phyloP scores from a whole-genome alignment of 2,888 invertebrate genomes.

The Caenorhabditis afra region DNA sequence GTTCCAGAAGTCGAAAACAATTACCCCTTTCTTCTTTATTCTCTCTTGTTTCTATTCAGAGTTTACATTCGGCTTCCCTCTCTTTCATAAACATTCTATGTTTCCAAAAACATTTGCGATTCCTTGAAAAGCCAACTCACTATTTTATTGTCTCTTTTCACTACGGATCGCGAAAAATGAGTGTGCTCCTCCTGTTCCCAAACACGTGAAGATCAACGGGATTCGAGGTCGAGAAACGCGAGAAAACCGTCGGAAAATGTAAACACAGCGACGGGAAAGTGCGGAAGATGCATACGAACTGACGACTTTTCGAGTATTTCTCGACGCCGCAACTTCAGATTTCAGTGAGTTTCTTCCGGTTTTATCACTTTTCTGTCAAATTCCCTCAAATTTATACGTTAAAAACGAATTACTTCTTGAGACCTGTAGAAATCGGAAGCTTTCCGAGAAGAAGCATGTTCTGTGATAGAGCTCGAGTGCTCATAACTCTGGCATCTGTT shows the following conservation, averaged over 20 bases:
- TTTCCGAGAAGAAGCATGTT: too few relatives aligned
- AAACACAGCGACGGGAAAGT: constrained; percentile 23
- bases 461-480: too few relatives aligned
- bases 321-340: not conserved
- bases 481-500: not conserved
- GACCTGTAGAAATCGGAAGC: too few relatives aligned
- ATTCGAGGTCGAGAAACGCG: not conserved
- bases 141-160: not conserved
- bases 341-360: constrained; percentile 10
- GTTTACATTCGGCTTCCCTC: too few relatives aligned
- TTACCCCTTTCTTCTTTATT: too few relatives aligned
- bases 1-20: too few relatives aligned
- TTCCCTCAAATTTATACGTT: not conserved
- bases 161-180: constrained; percentile 3
- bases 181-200: not conserved
- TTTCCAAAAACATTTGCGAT: too few relatives aligned
- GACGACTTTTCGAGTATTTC: constrained; percentile 17
- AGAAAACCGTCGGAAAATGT: constrained; percentile 7
- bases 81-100: too few relatives aligned
- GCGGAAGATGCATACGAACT: constrained; percentile 9
- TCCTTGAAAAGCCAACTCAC: constrained; percentile 1
- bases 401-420: too few relatives aligned
- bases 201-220: constrained; percentile 37
- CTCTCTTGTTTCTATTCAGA: too few relatives aligned
- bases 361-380: not conserved